phyloP scores from a whole-genome alignment of 37 sponge, comb jelly and placozoan species.

The Diacarnus erythraeanus region DNA sequence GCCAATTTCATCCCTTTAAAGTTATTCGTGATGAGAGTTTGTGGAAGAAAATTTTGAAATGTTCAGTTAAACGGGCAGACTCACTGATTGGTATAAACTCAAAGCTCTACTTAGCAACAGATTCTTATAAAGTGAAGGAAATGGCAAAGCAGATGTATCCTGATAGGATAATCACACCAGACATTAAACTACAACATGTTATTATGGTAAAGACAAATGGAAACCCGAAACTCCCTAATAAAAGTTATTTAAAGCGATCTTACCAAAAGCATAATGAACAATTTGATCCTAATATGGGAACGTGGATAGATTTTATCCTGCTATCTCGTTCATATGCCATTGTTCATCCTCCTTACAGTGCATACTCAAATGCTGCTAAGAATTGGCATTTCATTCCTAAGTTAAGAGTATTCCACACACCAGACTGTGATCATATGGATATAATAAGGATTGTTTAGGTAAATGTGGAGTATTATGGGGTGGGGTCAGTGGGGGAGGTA shows the following conservation, averaged over 20 bases:
- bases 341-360: too few species aligned
- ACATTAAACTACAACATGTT: slow-evolving; percentile 12
- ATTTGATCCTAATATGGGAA: too few species aligned
- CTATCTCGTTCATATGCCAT: neutral
- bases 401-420: too few species aligned
- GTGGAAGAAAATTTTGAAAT: neutral
- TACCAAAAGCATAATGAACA: too few species aligned
- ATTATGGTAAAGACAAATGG: neutral
- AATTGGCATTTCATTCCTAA: too few species aligned
- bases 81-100: neutral
- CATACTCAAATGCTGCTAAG: too few species aligned
- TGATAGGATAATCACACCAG: neutral
- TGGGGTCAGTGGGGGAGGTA: too few species aligned
- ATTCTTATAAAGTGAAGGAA: slow-evolving; percentile 4
- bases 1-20: neutral
- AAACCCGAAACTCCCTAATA: neutral
- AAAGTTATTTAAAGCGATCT: neutral
- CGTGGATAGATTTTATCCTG: neutral
- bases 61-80: neutral
- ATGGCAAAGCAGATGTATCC: neutral
- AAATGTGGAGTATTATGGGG: too few species aligned
- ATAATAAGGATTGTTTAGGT: too few species aligned
- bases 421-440: too few species aligned
- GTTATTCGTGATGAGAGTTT: neutral
- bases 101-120: neutral